These are phyloP conservation scores for Heterohyrax brucei DNA, from an alignment of 2,797 vertebrate species.

Conservation along the genomic window DNA sequence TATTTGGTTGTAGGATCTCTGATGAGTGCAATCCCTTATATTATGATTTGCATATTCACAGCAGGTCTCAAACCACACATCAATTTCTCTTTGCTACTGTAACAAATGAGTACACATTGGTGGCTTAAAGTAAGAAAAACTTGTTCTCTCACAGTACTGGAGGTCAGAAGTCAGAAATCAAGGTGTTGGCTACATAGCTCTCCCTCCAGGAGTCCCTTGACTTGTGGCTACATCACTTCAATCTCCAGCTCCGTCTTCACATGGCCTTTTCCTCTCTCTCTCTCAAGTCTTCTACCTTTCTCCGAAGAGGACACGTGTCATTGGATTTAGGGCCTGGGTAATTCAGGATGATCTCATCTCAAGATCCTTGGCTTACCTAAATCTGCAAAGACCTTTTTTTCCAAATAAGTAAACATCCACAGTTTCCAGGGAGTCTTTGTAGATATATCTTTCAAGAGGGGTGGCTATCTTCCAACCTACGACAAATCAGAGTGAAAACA, in stretches of 20 bases:
- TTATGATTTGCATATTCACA: neutral
- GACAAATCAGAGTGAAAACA: neutral
- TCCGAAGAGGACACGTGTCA: neutral
- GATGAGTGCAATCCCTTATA: neutral
- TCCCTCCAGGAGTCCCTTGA: neutral
- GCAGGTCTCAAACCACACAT: neutral
- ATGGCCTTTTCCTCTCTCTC: neutral
- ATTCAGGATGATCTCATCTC: neutral
- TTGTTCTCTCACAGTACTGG: neutral
- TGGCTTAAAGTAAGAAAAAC: constrained; percentile 16
- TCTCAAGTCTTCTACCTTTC: neutral
- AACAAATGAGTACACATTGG: neutral
- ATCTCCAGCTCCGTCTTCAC: neutral
- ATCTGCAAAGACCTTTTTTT: constrained; percentile 5
- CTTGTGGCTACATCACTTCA: neutral
- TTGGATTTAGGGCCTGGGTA: neutral
- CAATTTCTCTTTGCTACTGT: neutral
- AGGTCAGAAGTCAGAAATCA: neutral
- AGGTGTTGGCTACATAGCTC: neutral
- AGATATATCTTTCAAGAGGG: neutral
- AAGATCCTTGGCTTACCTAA: constrained; percentile 1
- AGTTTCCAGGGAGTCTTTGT: neutral
- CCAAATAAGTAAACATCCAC: neutral
- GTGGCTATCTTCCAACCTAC: neutral
- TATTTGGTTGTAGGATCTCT: neutral